These are phyloP conservation scores for Chlamydotis undulata DNA, from an alignment of 2,113 vertebrate genomes.

Conservation along the genomic window DNA sequence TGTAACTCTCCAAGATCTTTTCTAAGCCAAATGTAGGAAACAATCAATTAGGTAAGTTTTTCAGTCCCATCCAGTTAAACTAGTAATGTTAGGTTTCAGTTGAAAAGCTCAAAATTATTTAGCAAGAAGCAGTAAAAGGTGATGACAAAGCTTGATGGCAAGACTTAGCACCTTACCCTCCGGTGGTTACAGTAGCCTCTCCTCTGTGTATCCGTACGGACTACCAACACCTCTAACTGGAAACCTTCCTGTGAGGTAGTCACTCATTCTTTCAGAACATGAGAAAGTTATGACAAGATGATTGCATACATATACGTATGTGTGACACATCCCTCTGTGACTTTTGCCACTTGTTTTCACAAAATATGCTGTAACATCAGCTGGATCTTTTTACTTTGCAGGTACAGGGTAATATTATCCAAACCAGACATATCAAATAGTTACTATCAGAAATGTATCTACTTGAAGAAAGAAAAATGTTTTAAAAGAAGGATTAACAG, in stretches of 20 bases:
- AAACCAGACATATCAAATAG: neutral
- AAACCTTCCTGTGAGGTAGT: neutral
- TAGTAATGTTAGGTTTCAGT: neutral
- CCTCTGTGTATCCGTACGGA: rapidly evolving
- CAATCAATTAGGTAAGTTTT: neutral
- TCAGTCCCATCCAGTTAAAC: neutral
- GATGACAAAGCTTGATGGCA: neutral
- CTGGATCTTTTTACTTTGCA: neutral
- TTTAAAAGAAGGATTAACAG: neutral
- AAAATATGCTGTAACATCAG: neutral
- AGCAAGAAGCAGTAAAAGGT: neutral
- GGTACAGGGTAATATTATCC: neutral
- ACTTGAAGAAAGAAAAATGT: neutral
- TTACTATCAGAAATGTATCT: neutral
- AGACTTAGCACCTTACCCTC: neutral
- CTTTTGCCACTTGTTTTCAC: neutral
- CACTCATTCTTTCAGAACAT: neutral
- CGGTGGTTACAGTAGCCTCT: neutral
- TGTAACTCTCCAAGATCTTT: neutral
- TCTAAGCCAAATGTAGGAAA: neutral
- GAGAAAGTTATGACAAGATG: neutral
- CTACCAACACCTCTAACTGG: neutral
- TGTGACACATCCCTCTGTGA: neutral
- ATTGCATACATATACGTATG: rapidly evolving
- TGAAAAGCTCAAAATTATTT: neutral